Base-by-base conservation (phyloP, 2,797 vertebrate genomes). In the Notolabrus celidotus region DNA sequence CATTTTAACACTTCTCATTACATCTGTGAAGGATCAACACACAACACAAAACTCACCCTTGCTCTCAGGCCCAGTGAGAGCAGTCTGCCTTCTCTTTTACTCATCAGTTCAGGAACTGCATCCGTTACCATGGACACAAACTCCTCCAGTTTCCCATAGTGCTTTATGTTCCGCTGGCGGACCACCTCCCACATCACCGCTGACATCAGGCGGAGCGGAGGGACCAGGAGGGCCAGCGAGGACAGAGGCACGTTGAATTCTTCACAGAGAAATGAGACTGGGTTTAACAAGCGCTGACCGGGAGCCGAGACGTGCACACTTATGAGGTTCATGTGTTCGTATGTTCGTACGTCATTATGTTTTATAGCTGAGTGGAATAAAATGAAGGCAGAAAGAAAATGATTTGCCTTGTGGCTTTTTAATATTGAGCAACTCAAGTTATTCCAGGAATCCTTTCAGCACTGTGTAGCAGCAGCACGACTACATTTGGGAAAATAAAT, bases 171-270 rank as follows among this genome's bases (percentile, higher is more conserved):
- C 33, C 95, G 89, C 70, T 89, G 80, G 33, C 92, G 89, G 0
- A 96, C 86, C 9, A 94, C 94, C 33, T 92, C 93, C 96, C 95
- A 97, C 92, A 94, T 88, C 43, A 96, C 95, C 0, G 96, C 95
- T 0, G 94, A 95, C 27, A 92, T 94, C 5, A 97, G 82, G 6
- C 94, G 92, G 3, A 96, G 75, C 0, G 95, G 90, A 0, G 94
- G 93, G 43, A 95, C 93, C 85, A 95, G 80, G 34, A 95, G 89
- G 0, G 92, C 92, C 83, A 95, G 74, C 0, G 94, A 94, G 27
- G 93, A 93, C 73, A 95, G 73, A 16, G 93, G 92, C 11, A 93
- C 86, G 4, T 77, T 91, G 77, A 92, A 89, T 61, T 93, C 92
- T 93, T 39, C 3, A 54, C 8, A 50, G 43, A 63, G 23, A 67